Evolutionary conservation across 2,797 vertebrate species (phyloP), one percentile per base, ranked within the genome.

Genomic region (Onychomys torridus): DNA sequence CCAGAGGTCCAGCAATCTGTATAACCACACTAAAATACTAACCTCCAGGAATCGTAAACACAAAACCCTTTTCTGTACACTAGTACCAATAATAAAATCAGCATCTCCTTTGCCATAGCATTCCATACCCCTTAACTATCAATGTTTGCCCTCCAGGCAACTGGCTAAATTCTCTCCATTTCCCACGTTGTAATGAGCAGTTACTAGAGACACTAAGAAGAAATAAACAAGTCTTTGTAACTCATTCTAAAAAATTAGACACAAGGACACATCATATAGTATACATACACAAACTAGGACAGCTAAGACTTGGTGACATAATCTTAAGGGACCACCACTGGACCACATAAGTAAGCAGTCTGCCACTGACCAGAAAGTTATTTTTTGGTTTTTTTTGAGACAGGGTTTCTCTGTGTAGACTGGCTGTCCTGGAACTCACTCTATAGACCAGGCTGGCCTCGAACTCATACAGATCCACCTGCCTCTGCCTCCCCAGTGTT

Each of bases 141-240:
- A 76, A 85, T 34, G 59, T 40, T 32, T 71, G 10, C 57, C 29
- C 16, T 71, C 43, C 34, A 85, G 34, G 67, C 67, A 96, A 85
- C 37, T 37, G 23, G 14, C 19, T 49, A 27, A 83, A 49, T 77
- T 89, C 29, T 93, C 88, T 69, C 65, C 43, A 10, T 4, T 86
- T 61, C 75, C 34, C 49, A 86, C 19, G 34, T 52, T 82, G 25
- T 75, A 94, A 90, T 81, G n/a, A 84, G 71, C 76, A 94, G 87
- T 79, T 90, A 90, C 85, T 63, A 86, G 3, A 37, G 94, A 67
- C 84, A 77, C 65, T 46, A 43, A 57, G 13, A 19, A 59, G n/a
- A 25, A 91, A 92, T 32, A 34, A 81, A 14, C 25, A 69, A 6
- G 57, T 81, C 77, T 87, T 91, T 77, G 90, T 71, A 71, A 86